Conservation (phyloP, 2,888 invertebrate genomes). For the Erebia aethiops region DNA sequence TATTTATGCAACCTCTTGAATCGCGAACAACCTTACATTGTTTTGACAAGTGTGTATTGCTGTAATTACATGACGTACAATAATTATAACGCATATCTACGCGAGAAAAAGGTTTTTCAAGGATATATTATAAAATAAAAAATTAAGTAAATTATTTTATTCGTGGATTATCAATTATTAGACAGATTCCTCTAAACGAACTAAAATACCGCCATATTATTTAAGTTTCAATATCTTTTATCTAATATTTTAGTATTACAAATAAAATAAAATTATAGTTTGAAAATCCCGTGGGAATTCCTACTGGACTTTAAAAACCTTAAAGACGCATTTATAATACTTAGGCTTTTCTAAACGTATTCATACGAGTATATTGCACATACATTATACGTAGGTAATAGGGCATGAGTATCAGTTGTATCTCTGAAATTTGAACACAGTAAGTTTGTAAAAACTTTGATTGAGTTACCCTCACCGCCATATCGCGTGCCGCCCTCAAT, state of each 20-base stretch:
- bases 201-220: conserved; percentile 85
- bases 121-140: conserved; percentile 69
- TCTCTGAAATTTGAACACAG: background rate
- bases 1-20: conserved; percentile 11
- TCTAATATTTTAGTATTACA: conserved; percentile 80
- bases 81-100: no score
- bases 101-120: no score
- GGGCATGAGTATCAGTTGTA: background rate
- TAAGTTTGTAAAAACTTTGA: background rate
- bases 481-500: background rate
- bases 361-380: no score
- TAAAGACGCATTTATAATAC: no score
- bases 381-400: no score
- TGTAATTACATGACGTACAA: background rate
- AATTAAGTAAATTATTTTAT: conserved; percentile 79
- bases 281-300: no score
- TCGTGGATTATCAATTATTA: conserved; percentile 86
- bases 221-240: conserved; percentile 85
- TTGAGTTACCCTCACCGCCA: no score
- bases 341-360: no score
- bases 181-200: conserved; percentile 88
- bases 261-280: no score
- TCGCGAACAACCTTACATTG: conserved; percentile 9
- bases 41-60: background rate
- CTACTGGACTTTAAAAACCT: no score